These are phyloP conservation scores for Eurystomus glaucurus DNA, from an alignment of 2,797 vertebrate species.

Conservation along the genomic window DNA sequence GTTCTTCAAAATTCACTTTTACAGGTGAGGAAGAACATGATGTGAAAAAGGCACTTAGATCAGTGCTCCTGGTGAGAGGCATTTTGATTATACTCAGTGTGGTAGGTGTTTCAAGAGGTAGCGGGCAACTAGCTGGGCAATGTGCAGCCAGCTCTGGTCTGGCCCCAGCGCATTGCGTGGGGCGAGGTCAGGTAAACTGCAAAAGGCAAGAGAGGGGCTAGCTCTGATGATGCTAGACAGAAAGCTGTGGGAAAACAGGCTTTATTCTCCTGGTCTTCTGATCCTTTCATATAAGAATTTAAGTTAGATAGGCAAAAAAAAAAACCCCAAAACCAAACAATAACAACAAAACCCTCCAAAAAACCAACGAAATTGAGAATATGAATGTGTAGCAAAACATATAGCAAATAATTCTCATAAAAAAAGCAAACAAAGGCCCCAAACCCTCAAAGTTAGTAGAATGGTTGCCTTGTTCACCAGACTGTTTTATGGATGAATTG, in stretches of 20 bases:
- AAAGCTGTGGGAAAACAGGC: background rate
- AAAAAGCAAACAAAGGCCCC: background rate
- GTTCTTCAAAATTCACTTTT: background rate
- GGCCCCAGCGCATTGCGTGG: fast-evolving
- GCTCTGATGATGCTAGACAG: background rate
- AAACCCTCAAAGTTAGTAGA: too few species aligned
- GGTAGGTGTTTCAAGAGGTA: background rate
- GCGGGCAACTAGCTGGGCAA: background rate
- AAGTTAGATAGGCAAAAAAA: background rate
- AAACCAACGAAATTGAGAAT: background rate
- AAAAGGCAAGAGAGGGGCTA: fast-evolving
- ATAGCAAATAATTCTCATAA: background rate
- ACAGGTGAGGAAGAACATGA: background rate
- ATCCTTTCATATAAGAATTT: background rate
- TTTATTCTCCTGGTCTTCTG: background rate
- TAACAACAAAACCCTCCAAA: too few species aligned
- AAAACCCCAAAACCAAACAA: too few species aligned
- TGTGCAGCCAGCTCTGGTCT: fast-evolving
- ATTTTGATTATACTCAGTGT: background rate
- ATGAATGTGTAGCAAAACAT: background rate
- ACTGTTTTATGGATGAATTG: background rate
- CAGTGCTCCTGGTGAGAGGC: background rate
- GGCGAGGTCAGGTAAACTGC: background rate
- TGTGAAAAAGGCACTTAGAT: background rate
- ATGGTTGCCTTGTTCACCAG: background rate